Evolutionary conservation across 1,140 invertebrate genomes (phyloP), one percentile per base, ranked within the genome.

Genomic region (Oryzaephilus surinamensis): DNA sequence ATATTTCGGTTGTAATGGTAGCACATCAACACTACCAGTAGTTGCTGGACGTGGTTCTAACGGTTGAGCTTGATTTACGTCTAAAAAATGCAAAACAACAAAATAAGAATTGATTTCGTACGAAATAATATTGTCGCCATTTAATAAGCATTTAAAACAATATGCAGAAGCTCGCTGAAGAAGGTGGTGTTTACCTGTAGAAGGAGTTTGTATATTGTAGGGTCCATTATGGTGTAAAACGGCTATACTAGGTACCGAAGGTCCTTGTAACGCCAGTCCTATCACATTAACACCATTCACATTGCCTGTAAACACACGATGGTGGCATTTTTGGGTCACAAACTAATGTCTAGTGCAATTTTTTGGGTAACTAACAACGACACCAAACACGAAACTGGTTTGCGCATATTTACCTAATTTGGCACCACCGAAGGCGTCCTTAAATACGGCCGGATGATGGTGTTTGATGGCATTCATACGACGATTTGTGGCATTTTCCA

Each of bases 401-500:
- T 14, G 17, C 36, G 36, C 28, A 23, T 2, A 21, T 3, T 38
- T 58, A 79, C 77, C 76, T 46, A 79, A 68, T 64, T 78, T 78
- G 28, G 71, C 71, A 8, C 55, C 52, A 4, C 67, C 67, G 45
- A 73, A 67, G 6, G 75, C 61, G 45, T 79, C 77, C 56, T 80
- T 80, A 40, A 73, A 66, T 43, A 77, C 59, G 41, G 78, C 81
- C 6, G 78, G 79, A 65, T 78, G 80, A 57, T 74, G 79, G 48
- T 79, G 76, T 64, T 89, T 89, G 45, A 88, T 81, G 38, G 84
- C 84, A 57, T 90, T 88, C 62, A 86, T 81, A 33, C 84, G 68
- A 27, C 83, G 69, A 52, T 83, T 83, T 51, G 71, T 73, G 38
- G 65, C 64, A 46, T 64, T 69, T 28, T 66, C 65, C 26, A 67